Percentiles rank a stretch among this genome's conserved stretches.
These are phyloP conservation scores for Sebastes miniatus DNA, from an alignment of 2,797 vertebrate species.

Conservation along the genomic window DNA sequence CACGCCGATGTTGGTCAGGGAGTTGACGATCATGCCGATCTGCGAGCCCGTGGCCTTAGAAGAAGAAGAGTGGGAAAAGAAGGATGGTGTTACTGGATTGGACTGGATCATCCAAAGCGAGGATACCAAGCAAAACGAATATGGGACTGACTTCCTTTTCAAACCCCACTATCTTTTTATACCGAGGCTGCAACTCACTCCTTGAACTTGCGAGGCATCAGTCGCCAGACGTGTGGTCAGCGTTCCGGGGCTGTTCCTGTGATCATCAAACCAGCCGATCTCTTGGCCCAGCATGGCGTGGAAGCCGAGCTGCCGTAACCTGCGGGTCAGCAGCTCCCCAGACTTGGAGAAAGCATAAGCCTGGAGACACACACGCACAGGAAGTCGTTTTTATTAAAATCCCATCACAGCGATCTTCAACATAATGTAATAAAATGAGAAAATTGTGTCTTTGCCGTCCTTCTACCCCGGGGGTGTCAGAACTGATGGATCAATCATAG, in stretches of 20 bases:
- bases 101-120: not conserved
- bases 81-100: not conserved
- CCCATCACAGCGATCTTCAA: not conserved
- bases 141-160: no score
- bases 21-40: constrained; percentile 97
- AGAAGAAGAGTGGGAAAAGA: not conserved
- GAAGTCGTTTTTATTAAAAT: not conserved
- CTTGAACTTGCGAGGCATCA: constrained; percentile 97
- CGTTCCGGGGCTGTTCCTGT: constrained; percentile 93
- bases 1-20: constrained; percentile 90
- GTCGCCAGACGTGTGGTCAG: constrained; percentile 95
- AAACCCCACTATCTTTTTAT: not conserved
- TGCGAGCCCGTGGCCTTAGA: constrained; percentile 93
- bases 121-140: not conserved
- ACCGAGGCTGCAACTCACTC: constrained; percentile 82
- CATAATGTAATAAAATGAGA: not conserved
- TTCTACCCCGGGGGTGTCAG: not conserved
- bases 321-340: constrained; percentile 93
- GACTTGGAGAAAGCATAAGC: constrained; percentile 96
- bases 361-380: constrained; percentile 69
- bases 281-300: constrained; percentile 94
- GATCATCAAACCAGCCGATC: constrained; percentile 96
- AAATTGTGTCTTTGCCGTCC: not conserved
- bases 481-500: not conserved
- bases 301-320: constrained; percentile 92